These are phyloP conservation scores for Diogma glabrata DNA, from an alignment of 2,888 invertebrate species.

Conservation along the genomic window DNA sequence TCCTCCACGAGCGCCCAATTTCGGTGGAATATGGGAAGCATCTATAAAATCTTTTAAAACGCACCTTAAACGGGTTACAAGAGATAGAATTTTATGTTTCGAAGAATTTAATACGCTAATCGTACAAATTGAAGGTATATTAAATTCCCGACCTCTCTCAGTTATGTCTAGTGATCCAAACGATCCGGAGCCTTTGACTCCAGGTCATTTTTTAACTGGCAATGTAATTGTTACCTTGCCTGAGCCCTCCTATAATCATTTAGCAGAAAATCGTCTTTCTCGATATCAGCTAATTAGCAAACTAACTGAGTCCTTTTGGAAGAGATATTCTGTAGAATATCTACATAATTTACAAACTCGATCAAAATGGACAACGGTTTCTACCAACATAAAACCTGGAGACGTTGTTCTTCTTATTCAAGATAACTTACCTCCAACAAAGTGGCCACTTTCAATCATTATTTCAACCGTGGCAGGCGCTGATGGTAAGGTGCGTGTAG, in stretches of 20 bases:
- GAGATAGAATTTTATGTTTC: not conserved
- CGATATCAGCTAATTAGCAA: not conserved
- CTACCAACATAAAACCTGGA: not conserved
- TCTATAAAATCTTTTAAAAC: not conserved
- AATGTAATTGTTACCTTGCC: not conserved
- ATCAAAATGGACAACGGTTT: not conserved
- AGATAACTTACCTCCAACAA: not conserved
- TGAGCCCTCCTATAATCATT: not conserved
- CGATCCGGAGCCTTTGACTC: not conserved
- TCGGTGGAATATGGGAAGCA: not conserved
- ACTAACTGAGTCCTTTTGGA: not conserved
- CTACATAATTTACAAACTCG: too few relatives aligned
- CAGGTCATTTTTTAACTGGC: not conserved
- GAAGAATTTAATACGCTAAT: not conserved
- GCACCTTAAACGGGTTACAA: not conserved
- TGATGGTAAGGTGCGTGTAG: not conserved
- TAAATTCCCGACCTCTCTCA: not conserved
- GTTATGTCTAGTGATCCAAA: too few relatives aligned
- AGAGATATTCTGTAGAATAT: not conserved
- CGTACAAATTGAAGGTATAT: not conserved
- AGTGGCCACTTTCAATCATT: not conserved
- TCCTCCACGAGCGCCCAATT: not conserved
- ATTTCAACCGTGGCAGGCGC: not conserved
- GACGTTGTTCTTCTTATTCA: not conserved
- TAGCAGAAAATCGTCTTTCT: not conserved